Percentiles rank a stretch among this genome's conserved stretches.
Conservation (phyloP, 2,113 vertebrate species). For the Microcebus ravelobensis region DNA sequence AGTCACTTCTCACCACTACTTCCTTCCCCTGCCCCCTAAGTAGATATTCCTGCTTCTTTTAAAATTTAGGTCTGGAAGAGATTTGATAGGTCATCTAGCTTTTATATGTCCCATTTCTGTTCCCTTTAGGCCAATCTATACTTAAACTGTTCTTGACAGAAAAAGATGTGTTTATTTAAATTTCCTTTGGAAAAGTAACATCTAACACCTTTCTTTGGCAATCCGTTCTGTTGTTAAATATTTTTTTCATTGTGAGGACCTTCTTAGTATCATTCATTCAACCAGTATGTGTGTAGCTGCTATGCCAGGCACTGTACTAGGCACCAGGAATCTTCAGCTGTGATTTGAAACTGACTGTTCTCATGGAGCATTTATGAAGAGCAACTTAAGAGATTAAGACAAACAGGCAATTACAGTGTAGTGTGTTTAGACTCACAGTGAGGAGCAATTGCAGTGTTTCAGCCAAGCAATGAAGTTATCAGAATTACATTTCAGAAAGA, state of each 20-base stretch:
- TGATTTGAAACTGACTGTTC: not conserved
- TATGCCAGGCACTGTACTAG: not conserved
- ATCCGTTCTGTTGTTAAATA: not conserved
- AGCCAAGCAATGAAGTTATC: not conserved
- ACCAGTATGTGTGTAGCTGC: not conserved
- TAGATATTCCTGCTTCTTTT: not conserved
- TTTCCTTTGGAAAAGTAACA: conserved; percentile 10
- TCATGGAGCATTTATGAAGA: not conserved
- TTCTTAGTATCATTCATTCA: not conserved
- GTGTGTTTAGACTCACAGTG: not conserved
- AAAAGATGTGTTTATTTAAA: not conserved
- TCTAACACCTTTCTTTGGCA: not conserved
- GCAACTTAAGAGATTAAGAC: not conserved
- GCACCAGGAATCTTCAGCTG: not conserved
- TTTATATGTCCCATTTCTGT: not conserved
- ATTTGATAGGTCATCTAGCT: not conserved
- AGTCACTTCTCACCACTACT: not conserved
- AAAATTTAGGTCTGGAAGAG: not conserved
- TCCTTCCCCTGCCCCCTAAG: not conserved
- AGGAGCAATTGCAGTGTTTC: not conserved
- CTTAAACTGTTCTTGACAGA: not conserved
- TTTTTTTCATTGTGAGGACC: not conserved
- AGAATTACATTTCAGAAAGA: not conserved
- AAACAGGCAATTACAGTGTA: not conserved
- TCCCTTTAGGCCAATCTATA: not conserved